phyloP scores from a whole-genome alignment of 2,797 vertebrate species.

The Benthosema pterotum region DNA sequence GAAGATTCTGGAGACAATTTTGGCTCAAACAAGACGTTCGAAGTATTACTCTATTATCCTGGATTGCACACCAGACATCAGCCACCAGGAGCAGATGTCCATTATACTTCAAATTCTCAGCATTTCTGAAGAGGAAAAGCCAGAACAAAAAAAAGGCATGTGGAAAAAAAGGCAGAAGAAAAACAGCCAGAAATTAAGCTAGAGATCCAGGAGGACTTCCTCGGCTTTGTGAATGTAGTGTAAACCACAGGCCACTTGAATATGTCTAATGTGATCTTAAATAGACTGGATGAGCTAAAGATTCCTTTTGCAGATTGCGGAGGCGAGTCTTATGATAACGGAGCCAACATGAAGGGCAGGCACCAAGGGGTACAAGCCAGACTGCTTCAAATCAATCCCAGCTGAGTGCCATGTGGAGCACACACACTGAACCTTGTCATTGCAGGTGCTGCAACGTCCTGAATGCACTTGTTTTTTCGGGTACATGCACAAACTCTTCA shows the following conservation, averaged over 20 bases:
- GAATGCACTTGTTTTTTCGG: no score
- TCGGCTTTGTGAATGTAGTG: slow-evolving; percentile 26
- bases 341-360: slow-evolving; percentile 24
- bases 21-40: neutral
- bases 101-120: slow-evolving; percentile 19
- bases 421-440: no score
- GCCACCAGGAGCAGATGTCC: slow-evolving; percentile 34
- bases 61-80: slow-evolving; percentile 17
- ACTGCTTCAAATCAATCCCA: no score
- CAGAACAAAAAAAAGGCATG: neutral
- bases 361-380: neutral
- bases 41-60: no score
- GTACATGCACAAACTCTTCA: no score
- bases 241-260: slow-evolving; percentile 24
- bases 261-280: slow-evolving; percentile 23
- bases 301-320: slow-evolving; percentile 34
- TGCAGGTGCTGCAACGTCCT: no score
- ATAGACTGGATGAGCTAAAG: slow-evolving; percentile 25
- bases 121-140: slow-evolving; percentile 6
- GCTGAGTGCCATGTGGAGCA: no score
- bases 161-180: slow-evolving; percentile 2
- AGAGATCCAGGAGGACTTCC: slow-evolving; percentile 33
- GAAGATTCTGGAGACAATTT: slow-evolving; percentile 24
- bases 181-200: no score
- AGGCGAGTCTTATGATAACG: slow-evolving; percentile 29